Evolutionary conservation across 1,140 invertebrate species (phyloP), one percentile per base, ranked within the genome.

Genomic region (Platyura marginata): DNA sequence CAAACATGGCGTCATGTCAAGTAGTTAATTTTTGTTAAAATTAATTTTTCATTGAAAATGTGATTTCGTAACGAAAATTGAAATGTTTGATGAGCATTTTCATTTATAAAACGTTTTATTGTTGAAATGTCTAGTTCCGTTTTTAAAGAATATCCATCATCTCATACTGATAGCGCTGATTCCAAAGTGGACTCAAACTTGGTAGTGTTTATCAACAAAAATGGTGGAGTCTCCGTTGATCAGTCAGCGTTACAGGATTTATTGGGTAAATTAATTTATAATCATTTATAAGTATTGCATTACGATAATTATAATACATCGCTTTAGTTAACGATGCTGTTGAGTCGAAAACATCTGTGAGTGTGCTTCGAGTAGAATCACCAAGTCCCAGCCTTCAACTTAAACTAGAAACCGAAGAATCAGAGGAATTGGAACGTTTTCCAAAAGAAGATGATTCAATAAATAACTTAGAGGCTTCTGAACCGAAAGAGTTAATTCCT

Each of bases 151-250:
- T 34, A 39, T 33, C 32, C 47, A 35, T 48, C 42, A 44, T 44
- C 42, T 34, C 41, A 50, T 22, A 44, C 51, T 44, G 41, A 47
- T 47, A 21, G 37, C 45, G 20, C 46, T 48, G 29, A 47, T 39
- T 13, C 36, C 3, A 13, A 18, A 16, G 21, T 16, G 23, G n/a
- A 25, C 3, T 55, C 53, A 21, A 57, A 61, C 33, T 56, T 81
- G 49, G 77, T 81, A 48, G 74, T 81, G 59, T 71, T 81, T 52
- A 74, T 79, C 52, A 75, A 75, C 52, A 77, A 80, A 59, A 76
- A 79, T 67, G 76, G 75, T 49, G 69, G 68, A 33, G 65, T 80
- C 45, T 75, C 74, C 35, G 72, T 80, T 20, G 79, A 81, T 59
- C 70, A 76, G 53, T 71, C 74, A 46, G 71, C 75, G 51, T 63